Base-by-base conservation (phyloP, 2,113 vertebrate species). In the crab-eating macaque (Macaca fascicularis) region DNA sequence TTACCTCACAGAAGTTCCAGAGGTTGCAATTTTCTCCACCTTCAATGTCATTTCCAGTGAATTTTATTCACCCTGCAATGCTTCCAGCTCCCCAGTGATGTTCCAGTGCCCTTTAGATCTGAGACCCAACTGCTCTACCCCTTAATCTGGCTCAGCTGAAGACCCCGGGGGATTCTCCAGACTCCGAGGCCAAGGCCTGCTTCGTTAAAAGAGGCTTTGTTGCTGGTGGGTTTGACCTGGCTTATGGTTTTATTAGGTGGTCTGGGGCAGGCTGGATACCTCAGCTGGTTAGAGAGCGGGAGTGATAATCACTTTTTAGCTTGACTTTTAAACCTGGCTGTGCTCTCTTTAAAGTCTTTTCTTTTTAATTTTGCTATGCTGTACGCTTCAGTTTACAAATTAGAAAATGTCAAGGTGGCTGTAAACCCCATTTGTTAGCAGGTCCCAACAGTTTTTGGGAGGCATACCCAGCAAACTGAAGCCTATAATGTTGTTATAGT, bases 11-110 rank as follows among this genome's bases (percentile, higher is more conserved):
- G 16, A 91, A 67, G 35, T 78, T 79, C 78, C 32, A 17, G 23
- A 80, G 67, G 2, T 84, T 45, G 7, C 25, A 5, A 13, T 88
- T 81, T 75, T 83, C 57, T 95, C 55, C 27, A 27, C 16, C 64
- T 91, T 93, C 67, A 35, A 48, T 86, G 38, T 89, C 43, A 92
- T 78, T 90, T 70, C n/a, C 81, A 74, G 79, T 80, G 70, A 96
- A 78, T 96, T 83, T 88, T 50, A 27, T 45, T 23, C 27, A 40
- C 19, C 14, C 52, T 14, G 17, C 2, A 23, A 45, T 52, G n/a
- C 67, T 38, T 38, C 32, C 38, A 75, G 45, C 35, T 52, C 35
- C 23, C 27, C 19, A 25, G 52, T 43, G 45, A 85, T 5, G 22
- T 85, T 57, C 11, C 40, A 67, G 35, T 38, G n/a, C 19, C 50